Evolutionary conservation across 2,888 invertebrate species (phyloP), one percentile per base, ranked within the genome.

Genomic region (Nezara viridula): DNA sequence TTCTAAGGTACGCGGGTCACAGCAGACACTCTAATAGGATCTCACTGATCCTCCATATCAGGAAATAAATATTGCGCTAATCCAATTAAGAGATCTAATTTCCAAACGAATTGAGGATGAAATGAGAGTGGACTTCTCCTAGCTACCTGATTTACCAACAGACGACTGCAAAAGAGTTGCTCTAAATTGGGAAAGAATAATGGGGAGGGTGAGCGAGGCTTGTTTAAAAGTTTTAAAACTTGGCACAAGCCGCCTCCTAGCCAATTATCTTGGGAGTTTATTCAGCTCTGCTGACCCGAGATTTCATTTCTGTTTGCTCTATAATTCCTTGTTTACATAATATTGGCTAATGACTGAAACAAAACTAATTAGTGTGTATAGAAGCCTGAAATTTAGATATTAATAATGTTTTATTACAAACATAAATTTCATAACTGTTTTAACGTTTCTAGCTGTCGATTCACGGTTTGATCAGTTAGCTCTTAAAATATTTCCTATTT

Each of bases 191-290:
- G 40, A 44, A 44, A 81, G 81, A 81, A 81, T 81, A 81, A 81
- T 81, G 81, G 81, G 9, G 21, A 81, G 81, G 81, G 81, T 44
- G 81, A 81, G 81, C 40, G 81, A 81, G 81, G 81, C 24, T 81
- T 81, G 81, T 81, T 81, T 81, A 81, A 81, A 81, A 81, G 81
- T 81, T 81, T 81, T 81, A 44, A 81, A 81, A 81, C 81, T 81
- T 81, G 81, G 81, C 81, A 44, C 81, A 44, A 44, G 81, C 81
- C 40, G 81, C 81, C 81, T 81, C 81, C 81, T 44, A 44, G 81
- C 81, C 81, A 81, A 81, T 81, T 81, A 81, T 44, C 40, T 81
- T 44, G 81, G 81, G 40, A 81, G 81, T 81, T 81, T 81, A 81
- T 81, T 81, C 44, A 81, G 81, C 81, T 44, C 81, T 44, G n/a